These are phyloP conservation scores for Cerceris rybyensis DNA, from an alignment of 2,888 invertebrate species.

Conservation along the genomic window DNA sequence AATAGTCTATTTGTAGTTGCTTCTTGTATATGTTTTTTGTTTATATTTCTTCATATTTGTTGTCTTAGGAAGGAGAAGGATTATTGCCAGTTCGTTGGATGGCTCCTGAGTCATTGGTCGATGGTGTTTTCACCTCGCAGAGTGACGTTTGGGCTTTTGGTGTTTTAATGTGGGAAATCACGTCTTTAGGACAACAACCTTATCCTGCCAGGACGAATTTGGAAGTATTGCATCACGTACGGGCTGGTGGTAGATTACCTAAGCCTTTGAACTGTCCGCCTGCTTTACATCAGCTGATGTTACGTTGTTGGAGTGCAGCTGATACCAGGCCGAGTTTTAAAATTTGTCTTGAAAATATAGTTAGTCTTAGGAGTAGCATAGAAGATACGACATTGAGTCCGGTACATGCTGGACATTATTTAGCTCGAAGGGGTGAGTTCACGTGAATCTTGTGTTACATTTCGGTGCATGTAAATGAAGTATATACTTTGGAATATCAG, in stretches of 20 bases:
- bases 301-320: constrained; percentile 93
- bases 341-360: constrained; percentile 86
- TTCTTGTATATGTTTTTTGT: too few species aligned
- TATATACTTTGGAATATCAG: not conserved
- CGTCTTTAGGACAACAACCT: constrained; percentile 97
- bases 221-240: constrained; percentile 95
- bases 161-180: constrained; percentile 97
- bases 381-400: constrained; percentile 76
- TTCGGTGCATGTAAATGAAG: constrained; percentile 15
- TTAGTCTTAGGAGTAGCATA: constrained; percentile 72
- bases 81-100: constrained; percentile 98
- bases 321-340: constrained; percentile 94
- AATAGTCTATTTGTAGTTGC: not conserved
- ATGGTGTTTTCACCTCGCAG: constrained; percentile 97
- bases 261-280: constrained; percentile 93
- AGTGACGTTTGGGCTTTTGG: constrained; percentile 99
- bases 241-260: constrained; percentile 92
- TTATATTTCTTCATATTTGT: not conserved
- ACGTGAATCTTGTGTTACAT: not conserved
- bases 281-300: constrained; percentile 91
- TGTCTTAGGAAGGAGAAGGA: constrained; percentile 84
- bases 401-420: constrained; percentile 78
- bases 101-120: constrained; percentile 97
- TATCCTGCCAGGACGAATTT: constrained; percentile 96
- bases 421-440: constrained; percentile 74